Evolutionary conservation across 2,113 vertebrate species (phyloP).

Genomic region (Turdus rufiventris): DNA sequence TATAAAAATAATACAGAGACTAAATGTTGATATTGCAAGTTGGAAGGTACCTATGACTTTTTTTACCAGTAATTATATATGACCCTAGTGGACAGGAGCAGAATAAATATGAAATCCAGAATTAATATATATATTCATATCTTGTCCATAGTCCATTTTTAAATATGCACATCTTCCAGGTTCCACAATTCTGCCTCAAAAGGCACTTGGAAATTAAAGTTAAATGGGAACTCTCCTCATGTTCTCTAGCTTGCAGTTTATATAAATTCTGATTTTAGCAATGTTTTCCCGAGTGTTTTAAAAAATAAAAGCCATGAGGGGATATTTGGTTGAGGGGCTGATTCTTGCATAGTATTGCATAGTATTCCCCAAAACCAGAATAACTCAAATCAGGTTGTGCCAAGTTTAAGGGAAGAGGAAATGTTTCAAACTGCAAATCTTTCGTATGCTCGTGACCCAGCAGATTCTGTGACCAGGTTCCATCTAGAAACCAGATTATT

Average conservation of each 20-base stretch:
- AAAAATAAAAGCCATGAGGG: background rate
- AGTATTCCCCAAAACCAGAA: background rate
- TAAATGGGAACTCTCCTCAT: background rate
- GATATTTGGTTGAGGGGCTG: fast-evolving
- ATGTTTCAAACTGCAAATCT: background rate
- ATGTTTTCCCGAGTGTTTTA: background rate
- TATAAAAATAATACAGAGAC: background rate
- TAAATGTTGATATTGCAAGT: background rate
- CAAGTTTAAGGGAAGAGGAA: background rate
- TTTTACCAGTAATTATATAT: background rate
- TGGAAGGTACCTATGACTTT: background rate
- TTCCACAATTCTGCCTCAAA: background rate
- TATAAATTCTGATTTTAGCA: background rate
- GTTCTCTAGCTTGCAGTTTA: background rate
- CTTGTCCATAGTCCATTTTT: background rate
- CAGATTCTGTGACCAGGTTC: background rate
- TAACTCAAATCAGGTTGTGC: background rate
- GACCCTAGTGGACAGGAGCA: background rate
- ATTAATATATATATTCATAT: background rate
- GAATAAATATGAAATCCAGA: background rate
- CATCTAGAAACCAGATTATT: background rate
- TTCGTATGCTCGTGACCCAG: background rate
- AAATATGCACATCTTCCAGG: background rate
- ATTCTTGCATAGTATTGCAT: background rate
- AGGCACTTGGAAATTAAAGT: background rate